Evolutionary conservation across 2,888 invertebrate species (phyloP).

Genomic region (Cheilosia impressa): DNA sequence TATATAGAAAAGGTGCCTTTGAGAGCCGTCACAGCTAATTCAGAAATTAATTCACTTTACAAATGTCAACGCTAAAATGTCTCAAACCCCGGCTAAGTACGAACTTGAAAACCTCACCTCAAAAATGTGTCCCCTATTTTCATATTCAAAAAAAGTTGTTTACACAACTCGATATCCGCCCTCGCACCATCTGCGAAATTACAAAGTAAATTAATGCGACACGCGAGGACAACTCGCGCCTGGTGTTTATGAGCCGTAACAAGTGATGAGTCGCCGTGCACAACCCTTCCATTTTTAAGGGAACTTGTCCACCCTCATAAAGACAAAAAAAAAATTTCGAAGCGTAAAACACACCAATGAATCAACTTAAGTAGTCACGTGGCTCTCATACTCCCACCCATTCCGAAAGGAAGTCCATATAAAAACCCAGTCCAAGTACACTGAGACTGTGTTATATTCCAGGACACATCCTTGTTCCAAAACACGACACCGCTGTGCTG

Average conservation of each 20-base stretch:
- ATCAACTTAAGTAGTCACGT: conserved; percentile 67
- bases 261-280: conserved; percentile 82
- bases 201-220: conserved; percentile 58
- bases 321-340: conserved; percentile 38
- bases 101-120: too few relatives aligned
- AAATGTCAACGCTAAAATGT: too few relatives aligned
- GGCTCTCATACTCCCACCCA: conserved; percentile 45
- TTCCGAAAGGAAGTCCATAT: conserved; percentile 54
- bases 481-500: conserved; percentile 31
- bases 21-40: too few relatives aligned
- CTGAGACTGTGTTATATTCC: conserved; percentile 9
- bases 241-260: conserved; percentile 83
- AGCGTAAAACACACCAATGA: conserved; percentile 67
- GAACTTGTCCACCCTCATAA: conserved; percentile 27
- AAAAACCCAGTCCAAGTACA: conserved; percentile 50
- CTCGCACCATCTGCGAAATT: conserved; percentile 42
- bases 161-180: neutral
- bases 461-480: conserved; percentile 44
- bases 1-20: too few relatives aligned
- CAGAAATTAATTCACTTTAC: too few relatives aligned
- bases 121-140: too few relatives aligned
- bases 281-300: conserved; percentile 44
- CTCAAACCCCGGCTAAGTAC: too few relatives aligned
- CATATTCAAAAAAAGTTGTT: neutral
- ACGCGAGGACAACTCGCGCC: conserved; percentile 55